A percentile compares a stretch with the other conserved stretches of the same genome.
These are phyloP conservation scores for Odontamblyopus rebecca DNA, from an alignment of 2,797 vertebrate genomes.

Conservation along the genomic window DNA sequence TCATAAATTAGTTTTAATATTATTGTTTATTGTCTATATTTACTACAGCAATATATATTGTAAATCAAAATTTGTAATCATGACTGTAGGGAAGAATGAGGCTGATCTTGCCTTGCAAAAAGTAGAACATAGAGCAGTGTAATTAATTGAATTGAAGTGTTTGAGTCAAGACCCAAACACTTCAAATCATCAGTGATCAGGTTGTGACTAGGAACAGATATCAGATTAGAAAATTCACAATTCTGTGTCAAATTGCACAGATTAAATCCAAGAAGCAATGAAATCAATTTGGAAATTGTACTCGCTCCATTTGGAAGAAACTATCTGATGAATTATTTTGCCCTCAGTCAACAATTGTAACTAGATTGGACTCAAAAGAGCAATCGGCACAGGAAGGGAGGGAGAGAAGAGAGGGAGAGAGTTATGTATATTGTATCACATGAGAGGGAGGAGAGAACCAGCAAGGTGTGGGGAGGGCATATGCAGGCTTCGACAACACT, in stretches of 20 bases:
- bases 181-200: no score
- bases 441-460: constrained; percentile 59
- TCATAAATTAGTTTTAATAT: no score
- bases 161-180: no score
- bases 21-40: no score
- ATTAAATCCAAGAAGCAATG: neutral
- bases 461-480: constrained; percentile 68
- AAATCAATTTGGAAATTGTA: neutral
- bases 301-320: neutral
- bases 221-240: no score
- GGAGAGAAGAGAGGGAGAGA: constrained; percentile 13
- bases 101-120: no score
- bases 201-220: no score
- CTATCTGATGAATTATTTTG: neutral
- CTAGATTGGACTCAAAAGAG: constrained; percentile 32
- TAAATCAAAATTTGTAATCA: no score
- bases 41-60: no score
- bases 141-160: no score
- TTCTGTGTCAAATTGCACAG: neutral
- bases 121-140: no score
- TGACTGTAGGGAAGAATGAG: no score
- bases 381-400: constrained; percentile 16
- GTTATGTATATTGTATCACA: constrained; percentile 56
- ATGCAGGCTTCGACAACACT: constrained; percentile 48
- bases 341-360: constrained; percentile 42